Evolutionary conservation across 2,888 invertebrate species (phyloP).

Genomic region (Dolomedes plantarius): DNA sequence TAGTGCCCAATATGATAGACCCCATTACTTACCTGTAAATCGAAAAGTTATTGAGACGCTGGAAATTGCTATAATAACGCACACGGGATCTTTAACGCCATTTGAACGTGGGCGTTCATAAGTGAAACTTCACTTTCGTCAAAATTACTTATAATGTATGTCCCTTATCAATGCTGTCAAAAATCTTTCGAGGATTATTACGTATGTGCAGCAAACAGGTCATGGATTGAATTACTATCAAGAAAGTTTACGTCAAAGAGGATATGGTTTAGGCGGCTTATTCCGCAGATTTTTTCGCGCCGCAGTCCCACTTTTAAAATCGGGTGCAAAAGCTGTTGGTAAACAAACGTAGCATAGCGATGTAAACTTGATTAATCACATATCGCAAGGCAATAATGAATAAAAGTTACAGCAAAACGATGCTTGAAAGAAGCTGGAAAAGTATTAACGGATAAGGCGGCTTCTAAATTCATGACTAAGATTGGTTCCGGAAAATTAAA

Average conservation of each 20-base stretch:
- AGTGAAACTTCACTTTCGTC: slow-evolving; percentile 28
- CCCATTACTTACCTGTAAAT: slow-evolving; percentile 28
- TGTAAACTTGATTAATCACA: slow-evolving; percentile 3
- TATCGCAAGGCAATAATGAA: slow-evolving; percentile 4
- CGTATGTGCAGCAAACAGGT: slow-evolving; percentile 6
- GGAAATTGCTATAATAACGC: slow-evolving; percentile 43
- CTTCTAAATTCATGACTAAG: background rate
- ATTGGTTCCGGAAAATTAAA: background rate
- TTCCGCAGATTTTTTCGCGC: slow-evolving; percentile 25
- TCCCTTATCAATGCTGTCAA: slow-evolving; percentile 24
- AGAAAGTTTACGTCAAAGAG: slow-evolving; percentile 19
- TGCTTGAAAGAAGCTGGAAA: background rate
- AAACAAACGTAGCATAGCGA: slow-evolving; percentile 35
- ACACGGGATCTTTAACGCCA: slow-evolving; percentile 4
- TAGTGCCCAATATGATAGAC: slow-evolving; percentile 13
- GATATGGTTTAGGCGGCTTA: slow-evolving; percentile 30
- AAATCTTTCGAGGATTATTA: slow-evolving; percentile 29
- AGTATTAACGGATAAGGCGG: background rate
- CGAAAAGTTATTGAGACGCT: slow-evolving; percentile 34
- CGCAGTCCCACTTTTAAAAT: slow-evolving; percentile 15
- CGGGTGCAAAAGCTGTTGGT: slow-evolving; percentile 23
- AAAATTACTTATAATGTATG: slow-evolving; percentile 14
- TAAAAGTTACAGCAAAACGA: background rate
- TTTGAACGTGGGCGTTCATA: slow-evolving; percentile 35
- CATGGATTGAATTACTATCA: slow-evolving; percentile 21